A percentile compares a stretch with the other conserved stretches of the same genome.
phyloP scores from a whole-genome alignment of 2,797 vertebrate genomes.

The Pipistrellus nathusii region DNA sequence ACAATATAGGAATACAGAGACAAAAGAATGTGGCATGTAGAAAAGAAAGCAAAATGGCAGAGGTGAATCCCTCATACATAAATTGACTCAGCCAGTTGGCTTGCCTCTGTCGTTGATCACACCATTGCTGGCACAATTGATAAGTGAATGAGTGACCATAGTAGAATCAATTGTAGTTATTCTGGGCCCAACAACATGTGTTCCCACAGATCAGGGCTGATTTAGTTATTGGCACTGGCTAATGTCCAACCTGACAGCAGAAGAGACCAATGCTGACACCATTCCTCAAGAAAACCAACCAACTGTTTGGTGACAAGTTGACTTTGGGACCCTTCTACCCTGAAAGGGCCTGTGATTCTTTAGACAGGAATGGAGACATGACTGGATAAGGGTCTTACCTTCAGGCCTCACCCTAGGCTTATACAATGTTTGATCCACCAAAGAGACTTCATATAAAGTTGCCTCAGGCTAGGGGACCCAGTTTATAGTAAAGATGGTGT shows the following conservation, averaged over 20 bases:
- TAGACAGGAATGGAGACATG: background rate
- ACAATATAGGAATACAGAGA: background rate
- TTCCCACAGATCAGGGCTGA: background rate
- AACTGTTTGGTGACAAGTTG: background rate
- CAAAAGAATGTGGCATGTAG: background rate
- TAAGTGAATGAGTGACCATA: background rate
- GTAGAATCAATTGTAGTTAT: background rate
- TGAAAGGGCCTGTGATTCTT: conserved; percentile 13
- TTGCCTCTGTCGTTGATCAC: background rate
- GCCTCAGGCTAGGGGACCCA: background rate
- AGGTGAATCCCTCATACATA: background rate
- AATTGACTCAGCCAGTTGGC: conserved; percentile 17
- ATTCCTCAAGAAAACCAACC: background rate
- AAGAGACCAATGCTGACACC: background rate
- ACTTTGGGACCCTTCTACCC: background rate
- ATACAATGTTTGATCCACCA: conserved; percentile 14
- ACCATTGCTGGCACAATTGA: background rate
- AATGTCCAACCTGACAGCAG: background rate
- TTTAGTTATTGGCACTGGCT: background rate
- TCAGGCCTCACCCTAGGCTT: background rate
- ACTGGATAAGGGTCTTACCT: background rate
- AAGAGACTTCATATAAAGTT: background rate
- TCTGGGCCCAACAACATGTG: background rate
- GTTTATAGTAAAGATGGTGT: background rate
- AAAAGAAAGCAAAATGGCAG: conserved; percentile 21